phyloP scores from a whole-genome alignment of 2,113 vertebrate species.

The Malurus melanocephalus region DNA sequence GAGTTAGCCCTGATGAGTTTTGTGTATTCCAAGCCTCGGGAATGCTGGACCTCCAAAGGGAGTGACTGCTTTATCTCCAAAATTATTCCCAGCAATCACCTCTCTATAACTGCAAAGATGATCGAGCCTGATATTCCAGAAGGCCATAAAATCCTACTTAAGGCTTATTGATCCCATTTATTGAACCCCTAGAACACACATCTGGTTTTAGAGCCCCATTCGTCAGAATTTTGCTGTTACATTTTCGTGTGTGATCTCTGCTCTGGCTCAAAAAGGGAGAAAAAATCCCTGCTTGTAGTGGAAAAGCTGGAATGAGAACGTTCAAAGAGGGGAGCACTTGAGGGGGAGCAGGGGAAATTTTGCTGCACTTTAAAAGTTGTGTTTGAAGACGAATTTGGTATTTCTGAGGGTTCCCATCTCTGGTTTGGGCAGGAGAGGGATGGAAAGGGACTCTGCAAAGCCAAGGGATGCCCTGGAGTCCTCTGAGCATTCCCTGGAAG shows the following conservation, averaged over 20 bases:
- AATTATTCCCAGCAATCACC: neutral
- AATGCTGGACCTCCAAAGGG: neutral
- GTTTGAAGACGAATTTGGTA: neutral
- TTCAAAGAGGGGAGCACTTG: neutral
- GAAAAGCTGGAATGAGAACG: neutral
- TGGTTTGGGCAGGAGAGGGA: neutral
- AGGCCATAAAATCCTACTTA: neutral
- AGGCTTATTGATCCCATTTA: neutral
- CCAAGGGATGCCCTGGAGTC: neutral
- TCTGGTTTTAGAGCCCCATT: neutral
- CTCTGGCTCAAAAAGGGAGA: neutral
- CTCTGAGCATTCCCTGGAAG: neutral
- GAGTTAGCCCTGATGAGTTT: accelerated
- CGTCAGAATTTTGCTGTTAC: neutral
- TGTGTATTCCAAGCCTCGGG: neutral
- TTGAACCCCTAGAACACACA: neutral
- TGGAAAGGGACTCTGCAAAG: neutral
- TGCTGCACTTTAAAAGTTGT: neutral
- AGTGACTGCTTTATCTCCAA: neutral
- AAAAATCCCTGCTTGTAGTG: neutral
- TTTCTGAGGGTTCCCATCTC: neutral
- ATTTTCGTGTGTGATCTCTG: neutral
- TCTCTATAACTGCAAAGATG: neutral
- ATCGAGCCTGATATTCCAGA: neutral
- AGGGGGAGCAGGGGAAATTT: neutral